phyloP scores from a whole-genome alignment of 2,888 invertebrate species.

The Pecten maximus region DNA sequence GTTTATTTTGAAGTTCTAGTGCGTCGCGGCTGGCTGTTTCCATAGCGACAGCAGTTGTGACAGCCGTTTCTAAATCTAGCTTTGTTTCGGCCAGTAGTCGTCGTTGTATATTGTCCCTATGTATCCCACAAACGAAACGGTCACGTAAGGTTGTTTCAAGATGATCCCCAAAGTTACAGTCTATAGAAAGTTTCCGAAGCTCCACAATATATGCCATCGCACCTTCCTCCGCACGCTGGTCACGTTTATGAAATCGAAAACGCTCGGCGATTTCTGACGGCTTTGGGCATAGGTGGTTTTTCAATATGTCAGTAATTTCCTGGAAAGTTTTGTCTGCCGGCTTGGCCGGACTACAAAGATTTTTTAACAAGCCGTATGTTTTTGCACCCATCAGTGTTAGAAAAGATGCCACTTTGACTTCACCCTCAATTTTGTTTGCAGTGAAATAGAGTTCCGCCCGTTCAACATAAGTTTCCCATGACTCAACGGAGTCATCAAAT shows the following conservation, averaged over 20 bases:
- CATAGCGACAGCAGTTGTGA: not conserved
- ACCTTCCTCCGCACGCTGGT: not conserved
- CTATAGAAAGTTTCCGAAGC: not conserved
- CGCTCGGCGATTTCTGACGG: not conserved
- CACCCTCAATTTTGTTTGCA: too few relatives aligned
- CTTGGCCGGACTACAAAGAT: too few relatives aligned
- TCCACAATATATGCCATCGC: not conserved
- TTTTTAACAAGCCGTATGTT: too few relatives aligned
- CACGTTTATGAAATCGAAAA: not conserved
- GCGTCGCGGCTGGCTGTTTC: not conserved
- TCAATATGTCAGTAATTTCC: too few relatives aligned
- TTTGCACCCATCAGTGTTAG: too few relatives aligned
- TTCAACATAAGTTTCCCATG: too few relatives aligned
- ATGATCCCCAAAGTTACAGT: not conserved
- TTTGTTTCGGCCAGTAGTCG: not conserved
- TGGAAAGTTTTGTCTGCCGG: too few relatives aligned
- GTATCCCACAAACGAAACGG: not conserved
- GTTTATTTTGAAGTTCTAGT: not conserved
- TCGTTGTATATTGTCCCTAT: not conserved
- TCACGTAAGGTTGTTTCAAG: not conserved
- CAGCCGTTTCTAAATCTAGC: not conserved
- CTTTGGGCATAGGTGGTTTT: slow-evolving; percentile 17
- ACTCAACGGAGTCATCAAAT: too few relatives aligned
- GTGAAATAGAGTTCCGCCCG: too few relatives aligned
- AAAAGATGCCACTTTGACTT: too few relatives aligned